Base-by-base conservation (phyloP, 2,888 invertebrate species). In the Pomacea canaliculata region DNA sequence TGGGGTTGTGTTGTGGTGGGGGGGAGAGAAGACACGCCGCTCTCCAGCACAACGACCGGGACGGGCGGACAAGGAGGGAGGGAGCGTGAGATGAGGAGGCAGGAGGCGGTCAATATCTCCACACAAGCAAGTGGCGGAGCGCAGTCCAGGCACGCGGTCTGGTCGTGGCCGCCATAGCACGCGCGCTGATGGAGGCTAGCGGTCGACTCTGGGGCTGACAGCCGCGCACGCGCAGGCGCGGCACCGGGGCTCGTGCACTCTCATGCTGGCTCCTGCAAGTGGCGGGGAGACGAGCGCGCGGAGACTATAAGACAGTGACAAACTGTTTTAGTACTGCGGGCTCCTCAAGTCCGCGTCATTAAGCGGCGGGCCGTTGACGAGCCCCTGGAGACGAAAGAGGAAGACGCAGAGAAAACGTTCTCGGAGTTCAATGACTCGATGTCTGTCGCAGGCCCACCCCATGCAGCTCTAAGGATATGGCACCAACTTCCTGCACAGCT, bases 21-120 rank as follows among this genome's bases (percentile, higher is more conserved):
- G 27, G 23, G 16, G 62, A 63, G 62, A 63, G 63, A 56, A 70
- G 59, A 46, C 51, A 56, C 51, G 7, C 51, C 12, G 12, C 51
- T 56, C 51, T 4, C 51, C 51, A 56, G 51, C 16, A 56, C 12
- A 56, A 56, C 37, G 51, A 56, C 51, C 51, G 77, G 73, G 73
- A 73, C 19, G 73, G 59, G 56, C 48, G 18, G 56, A 13, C 23
- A 59, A 9, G 73, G 73, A 56, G 59, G 46, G 59, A 51, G 60
- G 68, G 48, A 60, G 60, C 66, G 59, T 51, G 56, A 37, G 37
- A n/a, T 19, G 23, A n/a, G 59, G 23, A 59, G 23, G 56, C 46
- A 63, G 63, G 18, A 4, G 63, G 12, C 51, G 51, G 51, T 56
- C 51, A 56, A 56, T 56, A 56, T 18, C 27, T 37, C 7, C 66